phyloP scores from a whole-genome alignment of 2,888 invertebrate genomes.

The Gnatocerus cornutus region DNA sequence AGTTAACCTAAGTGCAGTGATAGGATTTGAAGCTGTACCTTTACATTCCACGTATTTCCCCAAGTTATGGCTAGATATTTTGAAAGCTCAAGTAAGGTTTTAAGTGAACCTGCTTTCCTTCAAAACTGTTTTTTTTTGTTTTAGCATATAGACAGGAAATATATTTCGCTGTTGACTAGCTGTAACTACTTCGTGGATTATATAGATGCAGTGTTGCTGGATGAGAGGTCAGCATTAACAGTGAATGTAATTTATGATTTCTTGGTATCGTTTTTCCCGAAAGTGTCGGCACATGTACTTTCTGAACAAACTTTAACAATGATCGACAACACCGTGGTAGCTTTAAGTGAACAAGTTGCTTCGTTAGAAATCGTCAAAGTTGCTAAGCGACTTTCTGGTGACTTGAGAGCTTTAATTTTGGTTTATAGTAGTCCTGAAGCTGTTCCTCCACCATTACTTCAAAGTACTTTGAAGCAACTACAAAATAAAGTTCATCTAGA shows the following conservation, averaged over 20 bases:
- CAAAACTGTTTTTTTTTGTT: conserved; percentile 54
- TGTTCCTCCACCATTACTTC: conserved; percentile 64
- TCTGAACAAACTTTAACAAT: conserved; percentile 77
- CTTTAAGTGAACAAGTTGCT: conserved; percentile 73
- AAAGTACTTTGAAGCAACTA: conserved; percentile 65
- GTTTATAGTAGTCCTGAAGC: conserved; percentile 73
- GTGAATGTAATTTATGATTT: conserved; percentile 91
- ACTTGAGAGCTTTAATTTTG: conserved; percentile 75
- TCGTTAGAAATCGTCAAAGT: conserved; percentile 73
- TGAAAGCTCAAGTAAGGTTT: conserved; percentile 78
- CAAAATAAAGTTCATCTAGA: conserved; percentile 64
- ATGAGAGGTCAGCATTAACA: conserved; percentile 89
- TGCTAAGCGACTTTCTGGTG: conserved; percentile 73
- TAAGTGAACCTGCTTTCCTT: neutral
- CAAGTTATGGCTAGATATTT: conserved; percentile 93
- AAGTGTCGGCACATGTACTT: conserved; percentile 78
- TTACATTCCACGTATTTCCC: conserved; percentile 92
- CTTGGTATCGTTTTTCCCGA: conserved; percentile 91
- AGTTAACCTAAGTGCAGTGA: conserved; percentile 89
- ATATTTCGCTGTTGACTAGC: conserved; percentile 86
- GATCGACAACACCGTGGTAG: conserved; percentile 77
- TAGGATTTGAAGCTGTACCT: conserved; percentile 93
- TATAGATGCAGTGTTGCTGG: conserved; percentile 90
- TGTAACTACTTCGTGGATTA: conserved; percentile 92
- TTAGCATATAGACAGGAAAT: conserved; percentile 85